Conservation (phyloP, 2,113 vertebrate genomes). For the Chloebia gouldiae region DNA sequence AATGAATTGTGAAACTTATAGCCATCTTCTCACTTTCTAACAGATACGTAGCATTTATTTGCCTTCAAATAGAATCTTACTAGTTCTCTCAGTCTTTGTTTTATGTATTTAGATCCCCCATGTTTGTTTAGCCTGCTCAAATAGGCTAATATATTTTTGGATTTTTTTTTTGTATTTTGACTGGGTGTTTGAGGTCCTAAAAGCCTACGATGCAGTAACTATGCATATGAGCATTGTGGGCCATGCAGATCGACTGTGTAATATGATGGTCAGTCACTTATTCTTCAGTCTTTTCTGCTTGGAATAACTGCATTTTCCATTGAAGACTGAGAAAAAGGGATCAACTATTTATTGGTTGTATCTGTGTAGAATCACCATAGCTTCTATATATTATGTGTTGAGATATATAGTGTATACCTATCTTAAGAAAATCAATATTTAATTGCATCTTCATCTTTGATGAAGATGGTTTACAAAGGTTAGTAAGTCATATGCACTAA, state of each 20-base stretch:
- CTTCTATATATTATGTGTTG: not conserved
- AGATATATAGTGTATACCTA: not conserved
- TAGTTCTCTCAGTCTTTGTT: not conserved
- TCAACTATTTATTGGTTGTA: not conserved
- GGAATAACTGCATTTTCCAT: not conserved
- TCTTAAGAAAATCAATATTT: not conserved
- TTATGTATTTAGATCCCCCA: not conserved
- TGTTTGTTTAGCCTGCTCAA: not conserved
- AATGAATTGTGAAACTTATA: not conserved
- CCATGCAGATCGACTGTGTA: not conserved
- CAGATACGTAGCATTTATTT: not conserved
- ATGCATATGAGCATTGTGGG: not conserved
- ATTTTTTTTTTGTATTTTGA: conserved; percentile 29
- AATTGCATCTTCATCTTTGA: not conserved
- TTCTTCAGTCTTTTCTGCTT: not conserved
- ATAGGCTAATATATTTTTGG: not conserved
- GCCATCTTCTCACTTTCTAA: not conserved
- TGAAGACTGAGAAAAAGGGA: not conserved
- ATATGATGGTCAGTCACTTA: not conserved
- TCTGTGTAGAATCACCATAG: not conserved
- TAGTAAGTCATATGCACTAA: not conserved
- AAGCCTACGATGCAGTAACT: not conserved
- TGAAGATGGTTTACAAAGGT: not conserved
- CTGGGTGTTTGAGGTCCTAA: not conserved
- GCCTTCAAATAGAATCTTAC: not conserved